A percentile compares a stretch with the other conserved stretches of the same genome.
These are phyloP conservation scores for Microhierax caerulescens DNA, from an alignment of 2,797 vertebrate species.

Conservation along the genomic window DNA sequence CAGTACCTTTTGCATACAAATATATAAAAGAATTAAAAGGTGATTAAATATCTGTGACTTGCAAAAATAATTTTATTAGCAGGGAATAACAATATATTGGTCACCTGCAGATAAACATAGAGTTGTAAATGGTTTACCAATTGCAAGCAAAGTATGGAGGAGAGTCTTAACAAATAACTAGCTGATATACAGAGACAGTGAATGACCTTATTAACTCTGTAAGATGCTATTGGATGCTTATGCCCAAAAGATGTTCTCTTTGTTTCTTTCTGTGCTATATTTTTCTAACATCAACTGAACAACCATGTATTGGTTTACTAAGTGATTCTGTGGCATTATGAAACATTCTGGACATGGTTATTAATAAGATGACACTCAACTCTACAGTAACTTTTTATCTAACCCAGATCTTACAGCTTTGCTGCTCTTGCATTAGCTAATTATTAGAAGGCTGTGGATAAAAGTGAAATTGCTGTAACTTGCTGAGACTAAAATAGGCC, in stretches of 20 bases:
- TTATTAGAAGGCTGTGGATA: background rate
- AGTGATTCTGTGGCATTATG: background rate
- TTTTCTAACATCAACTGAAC: background rate
- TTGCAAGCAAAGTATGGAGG: background rate
- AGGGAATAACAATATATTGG: background rate
- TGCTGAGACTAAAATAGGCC: background rate
- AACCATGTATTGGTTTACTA: background rate
- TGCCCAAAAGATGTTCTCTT: background rate
- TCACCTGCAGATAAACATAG: background rate
- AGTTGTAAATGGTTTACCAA: background rate
- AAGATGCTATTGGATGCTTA: background rate
- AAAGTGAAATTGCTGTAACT: background rate
- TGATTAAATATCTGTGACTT: background rate
- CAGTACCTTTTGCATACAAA: background rate
- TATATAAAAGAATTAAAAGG: background rate
- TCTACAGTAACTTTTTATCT: background rate
- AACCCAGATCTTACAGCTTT: background rate
- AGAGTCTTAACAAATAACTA: background rate
- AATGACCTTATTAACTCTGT: background rate
- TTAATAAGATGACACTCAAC: background rate
- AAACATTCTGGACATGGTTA: background rate
- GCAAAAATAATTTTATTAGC: background rate
- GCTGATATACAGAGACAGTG: background rate
- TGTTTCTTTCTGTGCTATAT: background rate
- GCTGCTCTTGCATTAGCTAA: background rate